Conservation (phyloP, 2,797 vertebrate species). For the Pseudochromis fuscus region DNA sequence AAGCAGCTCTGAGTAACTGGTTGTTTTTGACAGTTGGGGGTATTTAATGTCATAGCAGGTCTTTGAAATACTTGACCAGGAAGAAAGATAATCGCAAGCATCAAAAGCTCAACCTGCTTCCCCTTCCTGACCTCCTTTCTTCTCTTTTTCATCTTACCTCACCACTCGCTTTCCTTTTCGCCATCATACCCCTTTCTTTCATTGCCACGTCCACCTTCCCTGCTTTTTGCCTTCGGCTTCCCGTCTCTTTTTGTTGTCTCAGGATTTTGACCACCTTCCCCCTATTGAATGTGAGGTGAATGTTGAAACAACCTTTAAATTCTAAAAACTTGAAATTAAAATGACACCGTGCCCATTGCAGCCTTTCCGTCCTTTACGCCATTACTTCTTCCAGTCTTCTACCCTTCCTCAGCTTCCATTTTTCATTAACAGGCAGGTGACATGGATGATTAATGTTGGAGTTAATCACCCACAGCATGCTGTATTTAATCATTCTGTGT, state of each 20-base stretch:
- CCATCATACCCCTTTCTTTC: constrained; percentile 61
- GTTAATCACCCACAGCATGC: constrained; percentile 68
- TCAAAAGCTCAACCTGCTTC: constrained; percentile 76
- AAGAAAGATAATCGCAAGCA: constrained; percentile 68
- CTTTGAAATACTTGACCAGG: constrained; percentile 81
- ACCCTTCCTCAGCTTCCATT: constrained; percentile 35
- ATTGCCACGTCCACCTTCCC: constrained; percentile 59
- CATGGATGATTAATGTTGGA: constrained; percentile 73
- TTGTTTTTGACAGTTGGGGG: constrained; percentile 72
- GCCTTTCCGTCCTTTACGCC: neutral
- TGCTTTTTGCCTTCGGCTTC: constrained; percentile 57
- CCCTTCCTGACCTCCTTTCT: constrained; percentile 71
- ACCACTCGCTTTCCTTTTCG: constrained; percentile 39
- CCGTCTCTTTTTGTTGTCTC: constrained; percentile 41
- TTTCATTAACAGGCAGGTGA: constrained; percentile 74
- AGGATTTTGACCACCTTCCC: constrained; percentile 45
- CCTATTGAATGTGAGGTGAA: constrained; percentile 10
- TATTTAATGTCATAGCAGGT: constrained; percentile 74
- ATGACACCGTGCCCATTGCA: neutral
- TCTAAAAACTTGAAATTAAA: constrained; percentile 11
- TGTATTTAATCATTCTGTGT: constrained; percentile 71
- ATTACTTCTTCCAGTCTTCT: constrained; percentile 14
- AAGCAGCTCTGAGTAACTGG: constrained; percentile 59
- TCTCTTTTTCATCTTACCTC: constrained; percentile 54
- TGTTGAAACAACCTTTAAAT: neutral